These are phyloP conservation scores for Oxyteleia sp. DNA, from an alignment of 2,888 invertebrate species.

Conservation along the genomic window DNA sequence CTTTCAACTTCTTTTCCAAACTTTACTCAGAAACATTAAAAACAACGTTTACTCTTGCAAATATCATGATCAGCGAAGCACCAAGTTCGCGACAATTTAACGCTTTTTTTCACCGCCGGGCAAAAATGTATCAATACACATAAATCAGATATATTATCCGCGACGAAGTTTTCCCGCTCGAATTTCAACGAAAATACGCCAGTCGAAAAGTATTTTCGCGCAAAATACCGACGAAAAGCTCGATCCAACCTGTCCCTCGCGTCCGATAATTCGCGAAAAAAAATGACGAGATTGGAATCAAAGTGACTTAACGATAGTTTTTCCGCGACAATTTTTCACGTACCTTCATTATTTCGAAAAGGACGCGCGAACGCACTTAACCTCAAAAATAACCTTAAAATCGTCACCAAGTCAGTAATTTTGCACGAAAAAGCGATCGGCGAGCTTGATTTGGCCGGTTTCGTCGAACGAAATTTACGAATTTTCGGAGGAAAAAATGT, in stretches of 20 bases:
- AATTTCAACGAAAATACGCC: slow-evolving; percentile 36
- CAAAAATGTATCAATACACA: slow-evolving; percentile 34
- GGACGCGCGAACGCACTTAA: slow-evolving; percentile 74
- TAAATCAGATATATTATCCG: slow-evolving; percentile 40
- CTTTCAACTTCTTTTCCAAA: no score
- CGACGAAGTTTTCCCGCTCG: slow-evolving; percentile 63
- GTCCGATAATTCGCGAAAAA: slow-evolving; percentile 47
- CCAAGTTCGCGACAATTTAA: slow-evolving; percentile 14
- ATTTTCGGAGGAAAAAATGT: slow-evolving; percentile 84
- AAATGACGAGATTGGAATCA: slow-evolving; percentile 63
- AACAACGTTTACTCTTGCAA: slow-evolving; percentile 10
- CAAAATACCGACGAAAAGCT: slow-evolving; percentile 15
- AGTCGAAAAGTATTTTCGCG: slow-evolving; percentile 19
- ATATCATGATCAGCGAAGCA: slow-evolving; percentile 9
- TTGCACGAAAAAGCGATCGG: slow-evolving; percentile 53
- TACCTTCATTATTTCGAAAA: slow-evolving; percentile 76
- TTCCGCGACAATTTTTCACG: slow-evolving; percentile 73
- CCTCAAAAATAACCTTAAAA: slow-evolving; percentile 74
- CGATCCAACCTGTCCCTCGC: not conserved
- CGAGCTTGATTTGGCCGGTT: slow-evolving; percentile 48
- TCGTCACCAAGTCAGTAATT: slow-evolving; percentile 60
- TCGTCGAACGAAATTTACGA: slow-evolving; percentile 63
- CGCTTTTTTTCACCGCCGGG: slow-evolving; percentile 12
- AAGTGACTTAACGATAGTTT: slow-evolving; percentile 71
- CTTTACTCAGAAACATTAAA: not conserved